Percentiles rank a stretch among this genome's conserved stretches.
Conservation (phyloP, 2,113 vertebrate species). For the Pteropus alecto region DNA sequence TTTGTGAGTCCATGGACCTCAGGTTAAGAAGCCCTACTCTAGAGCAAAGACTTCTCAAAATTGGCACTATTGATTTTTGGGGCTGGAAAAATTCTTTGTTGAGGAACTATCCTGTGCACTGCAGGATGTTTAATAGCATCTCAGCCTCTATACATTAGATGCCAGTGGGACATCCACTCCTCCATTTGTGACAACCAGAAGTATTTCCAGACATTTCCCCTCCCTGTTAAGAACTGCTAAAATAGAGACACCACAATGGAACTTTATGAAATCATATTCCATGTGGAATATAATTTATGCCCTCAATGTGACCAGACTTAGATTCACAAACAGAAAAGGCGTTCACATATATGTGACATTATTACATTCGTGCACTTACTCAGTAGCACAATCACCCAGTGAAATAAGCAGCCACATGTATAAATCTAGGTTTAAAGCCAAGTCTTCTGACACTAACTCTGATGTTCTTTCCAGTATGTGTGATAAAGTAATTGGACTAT, state of each 20-base stretch:
- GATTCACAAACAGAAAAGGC: neutral
- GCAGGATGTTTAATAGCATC: neutral
- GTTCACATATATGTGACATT: neutral
- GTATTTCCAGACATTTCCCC: neutral
- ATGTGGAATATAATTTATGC: conserved; percentile 4
- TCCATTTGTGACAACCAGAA: neutral
- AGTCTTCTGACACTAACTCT: neutral
- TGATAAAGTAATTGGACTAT: neutral
- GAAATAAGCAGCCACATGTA: neutral
- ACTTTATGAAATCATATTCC: conserved; percentile 41
- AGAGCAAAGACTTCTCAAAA: neutral
- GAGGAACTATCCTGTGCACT: too few species aligned
- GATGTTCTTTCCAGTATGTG: neutral
- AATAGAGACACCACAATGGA: neutral
- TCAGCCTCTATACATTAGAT: neutral
- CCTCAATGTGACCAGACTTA: neutral
- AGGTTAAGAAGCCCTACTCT: neutral
- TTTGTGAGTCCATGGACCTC: neutral
- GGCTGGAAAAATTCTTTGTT: neutral
- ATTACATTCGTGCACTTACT: neutral
- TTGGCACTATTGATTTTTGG: neutral
- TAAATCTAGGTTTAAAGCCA: neutral
- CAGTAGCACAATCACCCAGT: too few species aligned
- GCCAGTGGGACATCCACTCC: neutral
- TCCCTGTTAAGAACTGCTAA: neutral